These are phyloP conservation scores for Phaonia tiefii DNA, from an alignment of 2,888 invertebrate genomes.

Conservation along the genomic window DNA sequence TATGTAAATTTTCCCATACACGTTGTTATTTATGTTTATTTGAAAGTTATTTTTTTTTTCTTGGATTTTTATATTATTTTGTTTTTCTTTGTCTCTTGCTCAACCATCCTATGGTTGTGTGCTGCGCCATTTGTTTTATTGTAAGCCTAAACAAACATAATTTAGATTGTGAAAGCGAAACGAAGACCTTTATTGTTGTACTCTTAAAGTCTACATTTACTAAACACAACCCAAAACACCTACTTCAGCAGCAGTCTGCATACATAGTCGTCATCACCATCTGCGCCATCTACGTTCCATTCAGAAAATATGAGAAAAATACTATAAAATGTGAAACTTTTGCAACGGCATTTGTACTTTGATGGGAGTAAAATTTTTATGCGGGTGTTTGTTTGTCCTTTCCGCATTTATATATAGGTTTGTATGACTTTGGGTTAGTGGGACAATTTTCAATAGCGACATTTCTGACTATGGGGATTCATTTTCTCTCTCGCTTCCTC, in stretches of 20 bases:
- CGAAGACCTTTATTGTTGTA: background rate
- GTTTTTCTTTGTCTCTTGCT: background rate
- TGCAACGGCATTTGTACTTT: background rate
- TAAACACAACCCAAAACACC: background rate
- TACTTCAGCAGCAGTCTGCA: background rate
- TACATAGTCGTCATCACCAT: background rate
- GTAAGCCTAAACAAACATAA: slow-evolving; percentile 42
- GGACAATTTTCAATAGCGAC: slow-evolving; percentile 29
- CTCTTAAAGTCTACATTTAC: slow-evolving; percentile 8
- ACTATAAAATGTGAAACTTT: slow-evolving; percentile 23
- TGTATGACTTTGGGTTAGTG: slow-evolving; percentile 1
- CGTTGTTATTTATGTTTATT: slow-evolving; percentile 48
- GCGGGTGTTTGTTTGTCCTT: slow-evolving; percentile 20
- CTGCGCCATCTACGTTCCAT: background rate
- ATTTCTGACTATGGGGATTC: slow-evolving; percentile 8
- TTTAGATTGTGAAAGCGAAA: slow-evolving; percentile 1
- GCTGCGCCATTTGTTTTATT: slow-evolving; percentile 9
- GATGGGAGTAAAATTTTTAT: background rate
- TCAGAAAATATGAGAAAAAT: background rate
- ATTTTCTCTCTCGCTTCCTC: background rate
- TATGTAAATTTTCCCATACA: slow-evolving; percentile 48
- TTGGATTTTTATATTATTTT: slow-evolving; percentile 8
- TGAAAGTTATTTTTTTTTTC: slow-evolving; percentile 38
- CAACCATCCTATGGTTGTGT: background rate
- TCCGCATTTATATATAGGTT: slow-evolving; percentile 11